Evolutionary conservation across 2,888 invertebrate species (phyloP).

Genomic region (Cryptocephalus primarius): DNA sequence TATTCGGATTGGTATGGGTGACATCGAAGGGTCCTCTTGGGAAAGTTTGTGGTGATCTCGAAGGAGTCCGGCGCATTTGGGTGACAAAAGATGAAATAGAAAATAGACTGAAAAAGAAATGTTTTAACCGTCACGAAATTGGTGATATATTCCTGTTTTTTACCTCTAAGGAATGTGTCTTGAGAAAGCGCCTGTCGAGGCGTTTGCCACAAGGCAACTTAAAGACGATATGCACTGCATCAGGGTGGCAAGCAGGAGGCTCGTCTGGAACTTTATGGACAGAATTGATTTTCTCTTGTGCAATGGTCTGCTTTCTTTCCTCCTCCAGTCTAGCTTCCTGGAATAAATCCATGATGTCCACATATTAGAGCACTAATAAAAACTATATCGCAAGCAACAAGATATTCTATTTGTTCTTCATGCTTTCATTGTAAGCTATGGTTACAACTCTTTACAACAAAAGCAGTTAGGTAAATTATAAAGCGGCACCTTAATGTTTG

Average conservation of each 20-base stretch:
- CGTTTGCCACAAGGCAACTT: slow-evolving; percentile 85
- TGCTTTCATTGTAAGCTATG: too few relatives aligned
- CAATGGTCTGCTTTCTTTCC: slow-evolving; percentile 43
- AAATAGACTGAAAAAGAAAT: slow-evolving; percentile 61
- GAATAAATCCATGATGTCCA: slow-evolving; percentile 2
- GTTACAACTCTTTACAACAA: too few relatives aligned
- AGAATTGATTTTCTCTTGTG: slow-evolving; percentile 54
- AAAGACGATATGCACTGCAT: slow-evolving; percentile 75
- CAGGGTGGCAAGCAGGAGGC: slow-evolving; percentile 56
- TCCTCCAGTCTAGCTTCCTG: slow-evolving; percentile 39
- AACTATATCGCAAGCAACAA: too few relatives aligned
- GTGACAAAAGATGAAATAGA: slow-evolving; percentile 92
- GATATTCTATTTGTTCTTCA: too few relatives aligned
- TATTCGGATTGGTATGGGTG: slow-evolving; percentile 38
- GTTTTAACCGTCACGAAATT: not conserved
- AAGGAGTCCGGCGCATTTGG: slow-evolving; percentile 86
- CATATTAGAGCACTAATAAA: too few relatives aligned
- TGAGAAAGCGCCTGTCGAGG: slow-evolving; percentile 77
- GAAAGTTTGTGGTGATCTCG: slow-evolving; percentile 93
- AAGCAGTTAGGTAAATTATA: too few relatives aligned
- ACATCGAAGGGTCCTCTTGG: slow-evolving; percentile 70
- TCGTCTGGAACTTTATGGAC: slow-evolving; percentile 60
- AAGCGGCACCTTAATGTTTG: too few relatives aligned
- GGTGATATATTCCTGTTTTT: not conserved
- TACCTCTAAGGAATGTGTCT: slow-evolving; percentile 73